Base-by-base conservation (phyloP, 2,113 vertebrate genomes). In the Pseudopipra pipra region DNA sequence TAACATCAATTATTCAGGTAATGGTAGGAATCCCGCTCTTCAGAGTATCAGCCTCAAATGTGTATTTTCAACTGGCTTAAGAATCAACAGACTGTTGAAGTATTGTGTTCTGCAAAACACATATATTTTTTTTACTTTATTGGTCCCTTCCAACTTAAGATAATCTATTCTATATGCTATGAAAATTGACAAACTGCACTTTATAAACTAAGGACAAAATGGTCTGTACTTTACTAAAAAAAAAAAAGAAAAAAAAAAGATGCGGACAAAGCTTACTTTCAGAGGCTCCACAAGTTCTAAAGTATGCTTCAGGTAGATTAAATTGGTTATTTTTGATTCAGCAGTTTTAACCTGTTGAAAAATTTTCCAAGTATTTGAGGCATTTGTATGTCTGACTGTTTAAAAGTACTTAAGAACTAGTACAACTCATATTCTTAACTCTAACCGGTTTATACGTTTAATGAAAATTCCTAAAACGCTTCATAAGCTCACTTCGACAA, bases 231-330 rank as follows among this genome's bases (percentile, higher is more conserved):
- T 49, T 5, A 83, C 14, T 14, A 0, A 23, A 27, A 80, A 30
- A 44, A 44, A 35, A 23, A 47, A 23, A 35, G 37, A 16, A 12
- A 28, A 27, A 4, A 17, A n/a, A 16, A 16, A 54, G 51, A 41
- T 41, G 39, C 28, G 14, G 17, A 71, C 3, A 13, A 12, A 55
- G 5, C 91, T 97, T 96, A 99, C 99, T 98, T 98, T 99, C 89
- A 99, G 97, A 88, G 98, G 98, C 67, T 99, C 98, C 93, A 99
- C 98, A 90, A 99, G 97, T 95, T 99, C 99, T 89, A 99, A 96
- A 5, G 98, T 99, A 97, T 99, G 99, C 95, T 99, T 99, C 93
- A 99, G 95, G 95, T 99, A 99, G 96, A 99, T 99, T 90, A 99
- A 95, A 94, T 99, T 99, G n/a, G 98, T 98, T 97, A 99, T 99